Base-by-base conservation (phyloP, 2,113 vertebrate species). In the Neodon shergylaensis region DNA sequence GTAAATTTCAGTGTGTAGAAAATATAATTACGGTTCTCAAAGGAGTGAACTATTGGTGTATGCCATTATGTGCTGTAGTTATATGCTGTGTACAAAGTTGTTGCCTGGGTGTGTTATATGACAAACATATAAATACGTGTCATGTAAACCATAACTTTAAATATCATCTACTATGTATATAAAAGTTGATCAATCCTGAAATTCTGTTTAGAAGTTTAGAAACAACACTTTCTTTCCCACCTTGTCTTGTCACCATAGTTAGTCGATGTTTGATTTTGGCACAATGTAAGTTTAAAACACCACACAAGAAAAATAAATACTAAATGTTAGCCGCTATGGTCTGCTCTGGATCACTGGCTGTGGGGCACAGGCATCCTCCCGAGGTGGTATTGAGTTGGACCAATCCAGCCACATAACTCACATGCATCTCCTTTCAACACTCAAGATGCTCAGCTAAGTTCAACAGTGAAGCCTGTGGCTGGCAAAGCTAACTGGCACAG, bases 1-100 rank as follows among this genome's bases (percentile, higher is more conserved):
- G 81, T 96, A 39, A 91, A 94, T 92, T 96, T 95, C 95, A 94
- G 96, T 87, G 47, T 54, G 61, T 16, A 82, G 70, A 93, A 94
- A 86, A 39, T n/a, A 84, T 19, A 94, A 52, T 58, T 85, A 82
- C 47, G 61, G 73, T 79, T 96, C 73, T 93, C 73, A 84, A 72
- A 93, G 33, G 66, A 96, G 49, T 16, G 66, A 61, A 86, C 7
- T 68, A 49, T 7, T 88, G 36, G 28, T 21, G 84, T 42, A 72
- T 66, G 73, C 65, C 68, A 52, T 47, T n/a, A 63, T 33, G 70
- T 70, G 39, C 9, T 52, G 16, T 70, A 83, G 93, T 73, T 92
- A 70, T 21, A 78, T 92, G 74, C 12, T 10, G 70, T 72, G 39
- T 49, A 77, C 28, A 90, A 92, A 96, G 76, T n/a, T 91, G 90